These are phyloP conservation scores for Zygaena filipendulae DNA, from an alignment of 2,888 invertebrate species.

Conservation along the genomic window DNA sequence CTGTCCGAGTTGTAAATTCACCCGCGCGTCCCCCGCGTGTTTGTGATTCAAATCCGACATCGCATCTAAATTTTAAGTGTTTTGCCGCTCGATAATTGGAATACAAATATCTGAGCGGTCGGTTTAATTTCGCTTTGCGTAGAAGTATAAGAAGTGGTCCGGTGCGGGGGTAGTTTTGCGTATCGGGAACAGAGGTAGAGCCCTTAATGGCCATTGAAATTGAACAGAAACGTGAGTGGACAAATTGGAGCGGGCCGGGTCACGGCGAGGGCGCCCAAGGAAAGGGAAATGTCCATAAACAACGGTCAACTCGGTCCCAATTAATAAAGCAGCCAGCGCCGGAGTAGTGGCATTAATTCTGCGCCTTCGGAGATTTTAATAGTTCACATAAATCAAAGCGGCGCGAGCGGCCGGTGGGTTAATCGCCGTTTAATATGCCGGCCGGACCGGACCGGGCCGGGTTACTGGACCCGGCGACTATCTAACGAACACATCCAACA, in stretches of 20 bases:
- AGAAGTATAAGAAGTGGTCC: too few species aligned
- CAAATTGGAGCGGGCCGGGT: slow-evolving; percentile 59
- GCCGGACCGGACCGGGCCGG: too few species aligned
- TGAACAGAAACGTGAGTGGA: slow-evolving; percentile 62
- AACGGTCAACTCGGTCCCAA: slow-evolving; percentile 63
- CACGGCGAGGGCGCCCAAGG: slow-evolving; percentile 51
- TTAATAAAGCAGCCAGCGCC: slow-evolving; percentile 63
- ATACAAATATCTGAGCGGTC: slow-evolving; percentile 22
- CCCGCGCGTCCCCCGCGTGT: slow-evolving; percentile 28
- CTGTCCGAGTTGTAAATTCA: slow-evolving; percentile 48
- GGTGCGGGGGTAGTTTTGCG: too few species aligned
- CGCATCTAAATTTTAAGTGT: slow-evolving; percentile 40
- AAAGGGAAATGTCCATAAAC: slow-evolving; percentile 61
- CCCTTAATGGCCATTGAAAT: slow-evolving; percentile 57
- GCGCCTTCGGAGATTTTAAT: slow-evolving; percentile 67
- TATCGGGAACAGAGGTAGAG: slow-evolving; percentile 42
- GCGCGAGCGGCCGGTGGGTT: slow-evolving; percentile 52
- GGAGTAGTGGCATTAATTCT: slow-evolving; percentile 67
- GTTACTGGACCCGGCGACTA: slow-evolving; percentile 30
- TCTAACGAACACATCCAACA: slow-evolving; percentile 20
- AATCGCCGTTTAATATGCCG: slow-evolving; percentile 66
- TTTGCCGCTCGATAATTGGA: slow-evolving; percentile 22
- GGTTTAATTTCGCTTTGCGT: slow-evolving; percentile 11
- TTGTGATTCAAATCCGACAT: slow-evolving; percentile 40
- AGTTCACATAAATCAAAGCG: slow-evolving; percentile 63